These are phyloP conservation scores for Alauda arvensis DNA, from an alignment of 2,797 vertebrate species.

Conservation along the genomic window DNA sequence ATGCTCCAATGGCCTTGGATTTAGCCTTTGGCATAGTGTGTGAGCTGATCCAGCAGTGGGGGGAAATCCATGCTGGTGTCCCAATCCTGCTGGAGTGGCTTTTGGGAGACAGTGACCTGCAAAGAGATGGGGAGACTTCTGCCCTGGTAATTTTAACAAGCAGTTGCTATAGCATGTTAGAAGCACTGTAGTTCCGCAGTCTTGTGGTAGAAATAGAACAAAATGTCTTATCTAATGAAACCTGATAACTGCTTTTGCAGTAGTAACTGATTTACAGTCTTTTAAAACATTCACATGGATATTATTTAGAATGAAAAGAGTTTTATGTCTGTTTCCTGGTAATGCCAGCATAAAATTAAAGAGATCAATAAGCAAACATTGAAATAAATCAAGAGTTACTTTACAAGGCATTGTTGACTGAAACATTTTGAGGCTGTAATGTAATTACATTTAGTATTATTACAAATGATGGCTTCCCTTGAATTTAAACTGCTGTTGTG, in stretches of 20 bases:
- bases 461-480: not conserved
- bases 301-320: not conserved
- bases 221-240: not conserved
- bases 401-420: not conserved
- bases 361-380: not conserved
- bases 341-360: not conserved
- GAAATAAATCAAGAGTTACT: slow-evolving; percentile 7
- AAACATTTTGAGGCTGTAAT: not conserved
- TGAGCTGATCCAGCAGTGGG: slow-evolving; percentile 80
- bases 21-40: slow-evolving; percentile 80
- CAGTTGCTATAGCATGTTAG: not conserved
- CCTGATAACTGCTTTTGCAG: not conserved
- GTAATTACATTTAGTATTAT: not conserved
- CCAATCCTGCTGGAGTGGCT: slow-evolving; percentile 82
- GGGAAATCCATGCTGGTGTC: slow-evolving; percentile 66
- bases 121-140: not conserved
- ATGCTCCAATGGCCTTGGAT: slow-evolving; percentile 83
- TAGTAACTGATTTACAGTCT: not conserved
- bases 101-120: slow-evolving; percentile 72
- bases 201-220: not conserved
- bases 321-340: not conserved
- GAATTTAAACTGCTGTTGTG: not conserved
- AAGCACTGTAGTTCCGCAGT: not conserved
- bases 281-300: not conserved
- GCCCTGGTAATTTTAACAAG: slow-evolving; percentile 53